These are phyloP conservation scores for Drosophila mauritiana DNA, from an alignment of 1,140 invertebrate species.

Conservation along the genomic window DNA sequence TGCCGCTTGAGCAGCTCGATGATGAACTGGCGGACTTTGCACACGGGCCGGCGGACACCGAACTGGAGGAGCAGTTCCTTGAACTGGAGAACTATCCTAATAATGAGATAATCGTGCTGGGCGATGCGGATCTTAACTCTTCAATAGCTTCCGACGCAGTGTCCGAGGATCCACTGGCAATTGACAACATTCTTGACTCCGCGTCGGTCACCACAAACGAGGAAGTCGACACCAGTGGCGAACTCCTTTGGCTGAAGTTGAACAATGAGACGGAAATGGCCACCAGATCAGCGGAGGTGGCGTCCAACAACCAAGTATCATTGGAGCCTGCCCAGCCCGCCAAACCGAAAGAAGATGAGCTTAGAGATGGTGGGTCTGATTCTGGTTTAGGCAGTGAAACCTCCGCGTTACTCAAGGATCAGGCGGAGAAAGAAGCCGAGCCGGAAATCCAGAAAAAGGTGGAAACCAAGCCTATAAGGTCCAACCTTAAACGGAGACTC, in stretches of 20 bases:
- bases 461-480: slow-evolving; percentile 52
- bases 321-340: slow-evolving; percentile 10
- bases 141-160: slow-evolving; percentile 69
- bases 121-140: slow-evolving; percentile 69
- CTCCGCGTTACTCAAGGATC: slow-evolving; percentile 52
- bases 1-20: slow-evolving; percentile 11
- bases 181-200: slow-evolving; percentile 57
- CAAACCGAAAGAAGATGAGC: slow-evolving; percentile 85
- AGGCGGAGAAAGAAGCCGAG: slow-evolving; percentile 17
- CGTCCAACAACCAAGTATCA: not conserved
- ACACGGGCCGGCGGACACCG: slow-evolving; percentile 38
- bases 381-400: slow-evolving; percentile 90
- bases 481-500: slow-evolving; percentile 76
- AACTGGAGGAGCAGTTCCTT: slow-evolving; percentile 61
- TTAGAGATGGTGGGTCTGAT: slow-evolving; percentile 91
- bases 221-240: slow-evolving; percentile 57
- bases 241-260: slow-evolving; percentile 63
- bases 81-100: slow-evolving; percentile 63
- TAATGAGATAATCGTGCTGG: slow-evolving; percentile 74
- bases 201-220: slow-evolving; percentile 60
- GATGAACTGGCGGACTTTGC: slow-evolving; percentile 38
- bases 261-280: slow-evolving; percentile 21
- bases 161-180: slow-evolving; percentile 76
- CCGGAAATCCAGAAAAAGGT: slow-evolving; percentile 6
- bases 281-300: not conserved